phyloP scores from a whole-genome alignment of 2,113 vertebrate species.

The Hydrochoerus hydrochaeris region DNA sequence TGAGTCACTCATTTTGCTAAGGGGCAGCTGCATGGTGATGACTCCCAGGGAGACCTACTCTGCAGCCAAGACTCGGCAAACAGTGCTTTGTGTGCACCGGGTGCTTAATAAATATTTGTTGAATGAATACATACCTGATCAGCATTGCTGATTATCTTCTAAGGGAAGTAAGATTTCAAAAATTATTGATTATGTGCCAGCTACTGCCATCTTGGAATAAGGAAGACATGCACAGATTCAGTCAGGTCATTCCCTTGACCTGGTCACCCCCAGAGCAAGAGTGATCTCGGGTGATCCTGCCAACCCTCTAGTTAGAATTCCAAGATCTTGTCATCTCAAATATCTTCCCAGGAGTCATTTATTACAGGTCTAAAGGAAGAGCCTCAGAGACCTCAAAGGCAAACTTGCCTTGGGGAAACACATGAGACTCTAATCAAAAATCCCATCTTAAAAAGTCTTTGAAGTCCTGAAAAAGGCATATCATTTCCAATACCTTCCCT shows the following conservation, averaged over 20 bases:
- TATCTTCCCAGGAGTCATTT: slow-evolving; percentile 1
- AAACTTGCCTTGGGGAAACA: neutral
- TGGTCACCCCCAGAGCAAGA: neutral
- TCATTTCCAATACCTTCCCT: neutral
- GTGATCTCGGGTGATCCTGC: neutral
- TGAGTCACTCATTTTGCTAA: neutral
- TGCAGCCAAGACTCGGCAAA: neutral
- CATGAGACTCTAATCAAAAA: neutral
- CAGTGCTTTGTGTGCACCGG: neutral
- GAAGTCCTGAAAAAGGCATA: neutral
- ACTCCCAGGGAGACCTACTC: neutral
- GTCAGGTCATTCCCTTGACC: neutral
- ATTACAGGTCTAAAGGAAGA: neutral
- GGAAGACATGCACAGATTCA: neutral
- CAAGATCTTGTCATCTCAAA: neutral
- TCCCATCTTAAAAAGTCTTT: neutral
- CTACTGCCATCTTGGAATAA: neutral
- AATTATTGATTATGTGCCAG: slow-evolving; percentile 39
- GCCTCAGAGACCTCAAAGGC: neutral
- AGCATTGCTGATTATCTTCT: slow-evolving; percentile 9
- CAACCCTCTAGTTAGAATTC: neutral
- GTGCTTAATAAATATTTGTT: slow-evolving; percentile 52
- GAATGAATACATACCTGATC: slow-evolving; percentile 26
- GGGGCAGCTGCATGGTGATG: neutral
- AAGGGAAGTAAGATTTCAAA: slow-evolving; percentile 55